These are phyloP conservation scores for Dioctria rufipes DNA, from an alignment of 2,888 invertebrate genomes.

Conservation along the genomic window DNA sequence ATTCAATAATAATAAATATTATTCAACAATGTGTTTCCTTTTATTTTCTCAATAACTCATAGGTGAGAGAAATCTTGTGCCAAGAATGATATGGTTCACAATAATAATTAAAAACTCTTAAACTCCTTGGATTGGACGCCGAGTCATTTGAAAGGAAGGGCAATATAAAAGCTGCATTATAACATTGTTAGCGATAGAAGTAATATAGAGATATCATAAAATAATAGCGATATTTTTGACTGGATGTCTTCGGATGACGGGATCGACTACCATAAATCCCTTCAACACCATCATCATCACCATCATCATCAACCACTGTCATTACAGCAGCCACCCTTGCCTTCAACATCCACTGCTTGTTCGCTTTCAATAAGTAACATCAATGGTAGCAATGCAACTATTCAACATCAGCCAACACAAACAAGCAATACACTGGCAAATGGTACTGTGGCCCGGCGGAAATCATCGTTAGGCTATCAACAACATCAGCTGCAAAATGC, in stretches of 20 bases:
- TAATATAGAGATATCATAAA: no score
- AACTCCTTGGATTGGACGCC: not conserved
- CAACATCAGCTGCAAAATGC: conserved; percentile 64
- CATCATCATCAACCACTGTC: conserved; percentile 53
- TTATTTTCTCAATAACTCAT: not conserved
- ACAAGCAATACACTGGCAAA: conserved; percentile 12
- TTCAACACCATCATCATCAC: conserved; percentile 57
- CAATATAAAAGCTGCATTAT: no score
- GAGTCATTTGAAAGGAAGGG: no score
- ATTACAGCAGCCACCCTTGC: conserved; percentile 31
- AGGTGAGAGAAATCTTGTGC: not conserved
- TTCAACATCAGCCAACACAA: conserved; percentile 28
- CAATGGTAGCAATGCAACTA: conserved; percentile 16
- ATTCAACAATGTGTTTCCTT: not conserved
- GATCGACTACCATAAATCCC: conserved; percentile 60
- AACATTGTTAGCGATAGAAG: no score
- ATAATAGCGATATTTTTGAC: not conserved
- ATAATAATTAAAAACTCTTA: not conserved
- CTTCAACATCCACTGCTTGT: conserved; percentile 56
- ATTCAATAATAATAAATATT: no score
- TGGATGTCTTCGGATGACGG: conserved; percentile 63
- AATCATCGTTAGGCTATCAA: conserved; percentile 66
- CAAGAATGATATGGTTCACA: not conserved
- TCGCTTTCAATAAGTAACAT: conserved; percentile 53
- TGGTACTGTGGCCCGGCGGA: conserved; percentile 62